These are phyloP conservation scores for Pseudolaguvia tuberculata DNA, from an alignment of 2,113 vertebrate genomes.

Conservation along the genomic window DNA sequence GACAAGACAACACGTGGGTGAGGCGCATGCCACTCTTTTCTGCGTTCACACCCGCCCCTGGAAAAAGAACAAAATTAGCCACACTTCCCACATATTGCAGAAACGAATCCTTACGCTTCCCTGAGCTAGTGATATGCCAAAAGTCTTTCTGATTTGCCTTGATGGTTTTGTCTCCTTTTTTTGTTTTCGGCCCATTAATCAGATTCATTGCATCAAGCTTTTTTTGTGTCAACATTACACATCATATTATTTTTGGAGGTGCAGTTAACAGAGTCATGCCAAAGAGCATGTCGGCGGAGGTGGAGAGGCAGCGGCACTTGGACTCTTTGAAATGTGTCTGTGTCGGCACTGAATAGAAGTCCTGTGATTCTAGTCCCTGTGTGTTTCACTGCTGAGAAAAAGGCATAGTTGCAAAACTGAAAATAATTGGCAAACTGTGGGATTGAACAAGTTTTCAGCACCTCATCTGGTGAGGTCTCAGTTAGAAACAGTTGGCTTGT, in stretches of 20 bases:
- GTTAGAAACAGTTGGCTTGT: slow-evolving; percentile 37
- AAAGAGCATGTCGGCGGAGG: slow-evolving; percentile 31
- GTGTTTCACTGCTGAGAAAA: slow-evolving; percentile 50
- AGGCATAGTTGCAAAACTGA: slow-evolving; percentile 52
- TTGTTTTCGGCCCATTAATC: slow-evolving; percentile 42
- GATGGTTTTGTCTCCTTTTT: slow-evolving; percentile 4
- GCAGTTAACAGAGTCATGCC: slow-evolving; percentile 46
- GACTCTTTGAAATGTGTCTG: slow-evolving; percentile 43
- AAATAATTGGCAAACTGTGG: slow-evolving; percentile 50
- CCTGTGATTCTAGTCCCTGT: slow-evolving; percentile 47
- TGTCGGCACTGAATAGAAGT: slow-evolving; percentile 36
- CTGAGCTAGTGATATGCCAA: background rate
- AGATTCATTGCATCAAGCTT: slow-evolving; percentile 35
- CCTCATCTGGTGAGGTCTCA: slow-evolving; percentile 43
- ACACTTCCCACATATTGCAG: slow-evolving; percentile 60
- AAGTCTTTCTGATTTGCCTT: slow-evolving; percentile 28
- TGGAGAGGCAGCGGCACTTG: slow-evolving; percentile 28
- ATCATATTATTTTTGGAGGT: slow-evolving; percentile 57
- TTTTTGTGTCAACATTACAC: slow-evolving; percentile 47
- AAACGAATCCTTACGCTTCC: slow-evolving; percentile 23
- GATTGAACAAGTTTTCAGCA: slow-evolving; percentile 40
- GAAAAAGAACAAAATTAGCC: slow-evolving; percentile 60
- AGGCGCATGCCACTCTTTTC: slow-evolving; percentile 43
- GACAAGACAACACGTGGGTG: slow-evolving; percentile 58
- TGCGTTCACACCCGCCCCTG: slow-evolving; percentile 59